Evolutionary conservation across 2,797 vertebrate genomes (phyloP).

Genomic region (Neosalanx taihuensis): DNA sequence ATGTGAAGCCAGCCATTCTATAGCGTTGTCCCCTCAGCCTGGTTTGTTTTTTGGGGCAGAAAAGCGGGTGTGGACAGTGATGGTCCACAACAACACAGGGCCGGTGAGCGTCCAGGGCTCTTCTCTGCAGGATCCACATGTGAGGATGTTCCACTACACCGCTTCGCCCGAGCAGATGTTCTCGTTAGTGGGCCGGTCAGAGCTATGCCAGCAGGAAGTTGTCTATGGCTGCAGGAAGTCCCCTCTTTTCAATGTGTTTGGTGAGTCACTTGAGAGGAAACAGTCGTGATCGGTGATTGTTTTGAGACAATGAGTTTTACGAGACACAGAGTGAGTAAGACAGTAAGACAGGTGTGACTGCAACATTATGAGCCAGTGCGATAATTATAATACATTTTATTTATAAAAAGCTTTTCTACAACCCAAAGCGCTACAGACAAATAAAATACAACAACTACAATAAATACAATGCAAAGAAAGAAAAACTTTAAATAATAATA

Average conservation of each 20-base stretch:
- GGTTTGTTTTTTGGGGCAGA: conserved; percentile 61
- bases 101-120: conserved; percentile 64
- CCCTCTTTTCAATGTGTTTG: conserved; percentile 86
- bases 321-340: too few species aligned
- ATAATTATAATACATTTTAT: too few species aligned
- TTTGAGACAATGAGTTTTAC: too few species aligned
- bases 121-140: conserved; percentile 60
- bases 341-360: too few species aligned
- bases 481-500: too few species aligned
- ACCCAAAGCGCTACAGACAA: too few species aligned
- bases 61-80: conserved; percentile 80
- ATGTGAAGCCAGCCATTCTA: too few species aligned
- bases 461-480: too few species aligned
- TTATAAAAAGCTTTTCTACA: too few species aligned
- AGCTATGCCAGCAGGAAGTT: conserved; percentile 91
- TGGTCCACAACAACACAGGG: conserved; percentile 77
- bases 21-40: not conserved
- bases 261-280: conserved; percentile 62
- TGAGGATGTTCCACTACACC: conserved; percentile 74
- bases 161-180: conserved; percentile 75
- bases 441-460: too few species aligned
- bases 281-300: too few species aligned
- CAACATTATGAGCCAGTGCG: too few species aligned
- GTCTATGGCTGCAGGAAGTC: conserved; percentile 87
- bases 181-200: conserved; percentile 77